Evolutionary conservation across 2,888 invertebrate genomes (phyloP).

Genomic region (Acrobasis suavella): DNA sequence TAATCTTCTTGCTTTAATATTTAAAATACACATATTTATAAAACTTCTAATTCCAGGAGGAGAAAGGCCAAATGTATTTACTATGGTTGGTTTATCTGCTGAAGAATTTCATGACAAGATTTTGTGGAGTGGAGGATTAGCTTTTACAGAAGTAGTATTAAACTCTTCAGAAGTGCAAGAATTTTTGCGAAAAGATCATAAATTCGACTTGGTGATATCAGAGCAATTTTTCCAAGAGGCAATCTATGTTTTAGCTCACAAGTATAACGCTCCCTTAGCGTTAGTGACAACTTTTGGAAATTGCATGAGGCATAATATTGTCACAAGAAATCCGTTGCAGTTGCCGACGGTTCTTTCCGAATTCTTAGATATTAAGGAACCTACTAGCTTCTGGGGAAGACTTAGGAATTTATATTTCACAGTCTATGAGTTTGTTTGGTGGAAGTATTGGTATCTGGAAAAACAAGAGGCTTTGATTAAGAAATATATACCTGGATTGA

Average conservation of each 20-base stretch:
- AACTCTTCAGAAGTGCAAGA: slow-evolving; percentile 57
- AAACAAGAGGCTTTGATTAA: slow-evolving; percentile 61
- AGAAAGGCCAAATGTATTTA: slow-evolving; percentile 65
- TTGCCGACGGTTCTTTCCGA: slow-evolving; percentile 62
- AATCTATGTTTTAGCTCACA: slow-evolving; percentile 65
- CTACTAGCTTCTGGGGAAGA: slow-evolving; percentile 78
- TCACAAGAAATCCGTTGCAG: slow-evolving; percentile 66
- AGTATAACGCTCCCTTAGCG: slow-evolving; percentile 67
- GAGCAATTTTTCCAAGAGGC: slow-evolving; percentile 78
- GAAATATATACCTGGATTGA: slow-evolving; percentile 61
- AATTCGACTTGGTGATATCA: slow-evolving; percentile 72
- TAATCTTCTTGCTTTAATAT: too few species aligned
- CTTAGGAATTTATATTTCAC: slow-evolving; percentile 73
- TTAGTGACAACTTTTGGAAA: slow-evolving; percentile 69
- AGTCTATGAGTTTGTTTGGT: slow-evolving; percentile 65
- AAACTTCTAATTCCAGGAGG: slow-evolving; percentile 50
- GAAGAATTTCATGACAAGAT: slow-evolving; percentile 62
- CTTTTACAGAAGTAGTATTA: slow-evolving; percentile 58
- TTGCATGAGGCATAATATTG: slow-evolving; percentile 68
- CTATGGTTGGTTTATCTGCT: slow-evolving; percentile 59
- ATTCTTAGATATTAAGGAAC: slow-evolving; percentile 63
- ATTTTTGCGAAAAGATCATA: slow-evolving; percentile 56
- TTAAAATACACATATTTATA: background rate
- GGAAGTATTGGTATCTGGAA: slow-evolving; percentile 63
- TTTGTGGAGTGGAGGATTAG: slow-evolving; percentile 62